Evolutionary conservation across 2,888 invertebrate species (phyloP), one percentile per base, ranked within the genome.

Genomic region (Syritta pipiens): DNA sequence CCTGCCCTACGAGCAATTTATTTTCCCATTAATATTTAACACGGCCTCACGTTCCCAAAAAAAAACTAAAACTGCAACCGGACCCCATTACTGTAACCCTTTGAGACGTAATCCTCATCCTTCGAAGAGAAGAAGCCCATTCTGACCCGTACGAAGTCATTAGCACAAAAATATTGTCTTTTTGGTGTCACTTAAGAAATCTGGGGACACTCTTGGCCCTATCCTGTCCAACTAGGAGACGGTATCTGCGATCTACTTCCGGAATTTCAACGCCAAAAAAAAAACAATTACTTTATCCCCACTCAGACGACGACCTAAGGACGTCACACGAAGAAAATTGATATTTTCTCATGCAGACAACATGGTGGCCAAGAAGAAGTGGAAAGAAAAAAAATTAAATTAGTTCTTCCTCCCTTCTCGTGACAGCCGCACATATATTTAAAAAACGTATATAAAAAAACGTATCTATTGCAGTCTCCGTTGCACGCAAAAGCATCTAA

Each of bases 111-210:
- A n/a, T n/a, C n/a, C n/a, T n/a, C n/a, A n/a, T n/a, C n/a, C n/a
- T n/a, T n/a, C n/a, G n/a, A n/a, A n/a, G n/a, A n/a, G n/a, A n/a
- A n/a, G n/a, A n/a, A n/a, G n/a, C n/a, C n/a, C 35, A 35, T 55
- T 37, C 19, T n/a, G 40, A 57, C 26, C 30, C 37, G 40, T 48
- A 55, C 62, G 32, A 44, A 40, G 53, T 30, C 62, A 62, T 55
- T 71, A 71, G 30, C 30, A 17, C n/a, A 44, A 55, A 62, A 62
- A 62, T 55, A 67, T 55, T 53, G 12, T 19, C 35, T 44, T 37
- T 14, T 32, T 7, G 12, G 30, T 42, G 9, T 9, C 14, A 20
- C 55, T 53, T 24, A 12, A 3, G 10, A 22, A 14, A 55, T 12
- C 49, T 28, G 26, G 7, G 5, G 12, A 9, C 49, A 19, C 28